Evolutionary conservation across 2,888 invertebrate species (phyloP), one percentile per base, ranked within the genome.

Genomic region (Vesta saturnalis): DNA sequence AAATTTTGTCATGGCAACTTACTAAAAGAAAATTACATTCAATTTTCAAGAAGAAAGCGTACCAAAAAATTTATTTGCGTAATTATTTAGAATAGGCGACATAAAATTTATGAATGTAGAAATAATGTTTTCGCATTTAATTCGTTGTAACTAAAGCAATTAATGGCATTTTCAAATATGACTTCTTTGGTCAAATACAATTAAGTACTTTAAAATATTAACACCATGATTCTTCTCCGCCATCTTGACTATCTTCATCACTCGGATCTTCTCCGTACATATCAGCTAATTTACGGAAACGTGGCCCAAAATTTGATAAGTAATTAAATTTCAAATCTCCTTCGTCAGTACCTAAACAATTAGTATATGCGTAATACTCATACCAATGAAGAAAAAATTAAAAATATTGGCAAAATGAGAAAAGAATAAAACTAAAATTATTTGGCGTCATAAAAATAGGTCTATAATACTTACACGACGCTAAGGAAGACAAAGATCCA

Each of bases 311-410:
- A 82, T 94, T 94, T 52, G 95, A 94, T 77, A 97, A 86, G 82
- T 97, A 96, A 85, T 96, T 96, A 86, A 97, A 97, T 83, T 95
- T 95, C 77, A 95, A 88, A 85, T 96, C 96, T 70, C 94, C 95
- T 80, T 96, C 96, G 82, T 95, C 95, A 70, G 94, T 94, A 80
- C 91, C 92, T 89, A 83, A 1, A 72, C 30, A 30, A 30, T 30
- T 30, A 30, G 30, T 30, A 10, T 30, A 30, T 30, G 30, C 10
- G 10, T 10, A 30, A 6, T 10, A 6, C 10, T 6, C 4, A 30
- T 30, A 10, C 10, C 30, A 10, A 30, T 30, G 30, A 49, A 15
- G 47, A 18, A 1, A 14, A 3, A 3, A 8, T 18, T 49, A 49
- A 16, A 49, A 49, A 49, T 18, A 15, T 10, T 30, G 30, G 4